Conservation (phyloP, 2,797 vertebrate species). For the Cichlasoma orientale region DNA sequence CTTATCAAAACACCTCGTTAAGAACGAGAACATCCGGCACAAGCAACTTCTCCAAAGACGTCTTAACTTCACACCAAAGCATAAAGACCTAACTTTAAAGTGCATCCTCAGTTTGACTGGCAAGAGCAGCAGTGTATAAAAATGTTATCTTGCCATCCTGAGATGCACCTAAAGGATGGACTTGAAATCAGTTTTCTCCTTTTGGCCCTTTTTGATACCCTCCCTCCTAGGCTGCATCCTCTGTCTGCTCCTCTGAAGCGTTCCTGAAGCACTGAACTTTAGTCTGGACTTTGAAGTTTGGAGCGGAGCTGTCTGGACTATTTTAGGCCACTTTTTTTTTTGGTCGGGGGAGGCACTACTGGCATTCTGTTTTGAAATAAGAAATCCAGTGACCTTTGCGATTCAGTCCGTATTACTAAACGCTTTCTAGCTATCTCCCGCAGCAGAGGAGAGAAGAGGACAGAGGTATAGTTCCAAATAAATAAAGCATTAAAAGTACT, state of each 20-base stretch:
- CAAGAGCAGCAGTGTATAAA: neutral
- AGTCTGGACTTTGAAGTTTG: slow-evolving; percentile 53
- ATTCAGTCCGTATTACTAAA: slow-evolving; percentile 36
- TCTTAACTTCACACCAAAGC: neutral
- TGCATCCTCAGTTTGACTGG: slow-evolving; percentile 3
- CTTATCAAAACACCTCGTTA: neutral
- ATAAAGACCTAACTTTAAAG: slow-evolving; percentile 20
- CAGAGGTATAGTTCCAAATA: neutral
- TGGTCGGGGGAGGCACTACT: slow-evolving; percentile 1
- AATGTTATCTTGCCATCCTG: slow-evolving; percentile 26
- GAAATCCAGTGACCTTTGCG: slow-evolving; percentile 42
- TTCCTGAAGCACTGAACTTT: slow-evolving; percentile 47
- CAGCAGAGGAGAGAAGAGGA: slow-evolving; percentile 7
- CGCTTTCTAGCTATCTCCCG: neutral
- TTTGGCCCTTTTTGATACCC: slow-evolving; percentile 42
- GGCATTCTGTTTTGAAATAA: slow-evolving; percentile 43
- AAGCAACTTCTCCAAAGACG: neutral
- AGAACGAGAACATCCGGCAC: neutral
- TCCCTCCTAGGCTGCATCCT: slow-evolving; percentile 34
- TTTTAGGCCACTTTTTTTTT: slow-evolving; percentile 22
- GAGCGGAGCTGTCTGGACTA: slow-evolving; percentile 38
- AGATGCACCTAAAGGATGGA: slow-evolving; percentile 40
- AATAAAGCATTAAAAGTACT: neutral
- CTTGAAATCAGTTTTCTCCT: slow-evolving; percentile 60
- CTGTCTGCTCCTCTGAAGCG: slow-evolving; percentile 46